These are phyloP conservation scores for Picathartes gymnocephalus DNA, from an alignment of 2,113 vertebrate genomes.

Conservation along the genomic window DNA sequence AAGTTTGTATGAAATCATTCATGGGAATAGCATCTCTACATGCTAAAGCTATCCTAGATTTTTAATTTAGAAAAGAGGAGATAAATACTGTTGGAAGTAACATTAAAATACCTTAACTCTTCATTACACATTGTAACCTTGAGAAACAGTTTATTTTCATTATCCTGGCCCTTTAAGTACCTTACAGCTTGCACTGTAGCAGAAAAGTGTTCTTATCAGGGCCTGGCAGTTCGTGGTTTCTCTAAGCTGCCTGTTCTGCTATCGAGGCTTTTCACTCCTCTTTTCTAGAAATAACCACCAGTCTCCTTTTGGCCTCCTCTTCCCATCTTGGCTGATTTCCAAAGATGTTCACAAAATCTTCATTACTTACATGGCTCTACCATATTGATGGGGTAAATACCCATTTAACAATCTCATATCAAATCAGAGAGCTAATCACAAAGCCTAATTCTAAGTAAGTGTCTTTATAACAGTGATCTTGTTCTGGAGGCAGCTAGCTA, in stretches of 20 bases:
- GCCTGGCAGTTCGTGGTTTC: background rate
- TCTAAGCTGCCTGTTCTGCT: background rate
- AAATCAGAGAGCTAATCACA: background rate
- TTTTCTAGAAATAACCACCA: background rate
- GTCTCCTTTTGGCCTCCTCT: background rate
- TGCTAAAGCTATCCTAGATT: background rate
- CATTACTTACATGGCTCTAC: background rate
- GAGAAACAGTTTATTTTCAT: background rate
- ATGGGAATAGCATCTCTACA: background rate
- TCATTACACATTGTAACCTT: background rate
- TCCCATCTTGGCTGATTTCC: background rate
- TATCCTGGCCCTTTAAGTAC: background rate
- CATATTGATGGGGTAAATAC: background rate
- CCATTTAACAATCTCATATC: background rate
- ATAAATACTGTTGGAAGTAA: background rate
- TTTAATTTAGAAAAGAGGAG: background rate
- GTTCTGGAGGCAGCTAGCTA: background rate
- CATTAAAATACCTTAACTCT: background rate
- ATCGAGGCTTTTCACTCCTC: background rate
- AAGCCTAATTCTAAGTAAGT: background rate
- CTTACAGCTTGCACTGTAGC: no score
- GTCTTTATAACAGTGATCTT: background rate
- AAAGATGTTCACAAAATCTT: background rate
- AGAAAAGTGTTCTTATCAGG: background rate
- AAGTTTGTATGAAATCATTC: background rate